Evolutionary conservation across 30 jellyfish, hydroid and myxozoan genomes (phyloP), one percentile per base, ranked within the genome.

Genomic region (Cassiopea andromeda): DNA sequence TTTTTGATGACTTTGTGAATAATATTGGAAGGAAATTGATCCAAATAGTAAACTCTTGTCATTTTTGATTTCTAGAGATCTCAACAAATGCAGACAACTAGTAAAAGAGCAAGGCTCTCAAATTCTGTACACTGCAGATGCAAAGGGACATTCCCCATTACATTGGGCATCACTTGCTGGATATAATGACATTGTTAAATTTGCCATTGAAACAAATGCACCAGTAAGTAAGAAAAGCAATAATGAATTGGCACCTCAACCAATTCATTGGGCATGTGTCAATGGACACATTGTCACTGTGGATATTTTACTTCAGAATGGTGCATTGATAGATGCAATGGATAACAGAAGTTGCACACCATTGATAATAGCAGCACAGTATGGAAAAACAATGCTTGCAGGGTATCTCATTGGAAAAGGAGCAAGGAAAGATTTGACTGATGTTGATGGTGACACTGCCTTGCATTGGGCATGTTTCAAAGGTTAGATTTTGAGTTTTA

Each of bases 91-190:
- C 88, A 83, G 83, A 60, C 82, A 90, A 67, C 82, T 91, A 2
- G 84, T 94, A 1, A 60, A 87, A 76, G 91, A 82, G 18, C 80
- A 68, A 46, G 99, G 99, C 10, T 64, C 92, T 43, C 91, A 94
- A 85, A 60, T 85, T 38, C 89, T 94, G 77, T 86, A 84, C 69
- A 87, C 85, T 12, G 68, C 79, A 49, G 99, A 94, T 82, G 97
- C 92, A 76, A 94, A 96, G 84, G 99, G 99, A 1, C 99, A 94
- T 78, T 78, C 99, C 9, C 98, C 99, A n/a, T 46, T 94, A 78
- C 99, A 94, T 78, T 94, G 99, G 99, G 99, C 99, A 74, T 91
- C 98, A 27, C 95, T 94, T 16, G 99, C 97, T 13, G 99, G 99
- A 13, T 97, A 94, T 79, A 94, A 94, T 72, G 95, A 94, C 77